These are phyloP conservation scores for Liodrosophila aerea DNA, from an alignment of 2,888 invertebrate species.

Conservation along the genomic window DNA sequence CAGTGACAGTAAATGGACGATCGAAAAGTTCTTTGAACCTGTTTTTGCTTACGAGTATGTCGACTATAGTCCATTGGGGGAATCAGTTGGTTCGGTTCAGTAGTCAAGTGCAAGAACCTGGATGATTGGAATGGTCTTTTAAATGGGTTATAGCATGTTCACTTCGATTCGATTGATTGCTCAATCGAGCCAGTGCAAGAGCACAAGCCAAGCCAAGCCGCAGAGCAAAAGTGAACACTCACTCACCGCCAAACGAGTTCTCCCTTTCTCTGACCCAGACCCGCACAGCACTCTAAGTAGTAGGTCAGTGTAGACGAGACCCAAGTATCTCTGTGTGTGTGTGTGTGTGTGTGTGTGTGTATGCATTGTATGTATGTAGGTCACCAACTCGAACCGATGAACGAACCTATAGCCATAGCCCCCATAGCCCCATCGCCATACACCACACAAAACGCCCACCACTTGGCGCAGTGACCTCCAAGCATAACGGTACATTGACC, in stretches of 20 bases:
- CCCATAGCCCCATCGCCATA: background rate
- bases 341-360: too few species aligned
- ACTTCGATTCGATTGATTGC: conserved; percentile 23
- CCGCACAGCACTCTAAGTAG: conserved; percentile 45
- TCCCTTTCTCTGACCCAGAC: conserved; percentile 72
- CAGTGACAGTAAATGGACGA: conserved; percentile 35
- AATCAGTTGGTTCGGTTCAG: background rate
- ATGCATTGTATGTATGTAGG: too few species aligned
- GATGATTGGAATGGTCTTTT: conserved; percentile 29
- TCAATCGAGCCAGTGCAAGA: conserved; percentile 37
- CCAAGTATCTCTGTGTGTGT: conserved; percentile 37
- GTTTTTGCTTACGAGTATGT: background rate
- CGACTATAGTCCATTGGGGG: conserved; percentile 20
- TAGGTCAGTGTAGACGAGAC: conserved; percentile 56
- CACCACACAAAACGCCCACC: conserved; percentile 32
- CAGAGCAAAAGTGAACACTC: conserved; percentile 59
- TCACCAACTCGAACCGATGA: conserved; percentile 20
- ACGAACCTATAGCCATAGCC: conserved; percentile 10
- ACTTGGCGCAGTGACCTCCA: conserved; percentile 43
- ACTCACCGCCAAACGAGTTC: conserved; percentile 44
- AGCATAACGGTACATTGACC: conserved; percentile 41
- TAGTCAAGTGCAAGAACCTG: conserved; percentile 23
- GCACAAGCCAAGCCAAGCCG: too few species aligned
- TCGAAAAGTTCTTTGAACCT: conserved; percentile 47
- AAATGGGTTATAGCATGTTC: background rate